These are phyloP conservation scores for Raja brachyura DNA, from an alignment of 2,113 vertebrate species.

Conservation along the genomic window DNA sequence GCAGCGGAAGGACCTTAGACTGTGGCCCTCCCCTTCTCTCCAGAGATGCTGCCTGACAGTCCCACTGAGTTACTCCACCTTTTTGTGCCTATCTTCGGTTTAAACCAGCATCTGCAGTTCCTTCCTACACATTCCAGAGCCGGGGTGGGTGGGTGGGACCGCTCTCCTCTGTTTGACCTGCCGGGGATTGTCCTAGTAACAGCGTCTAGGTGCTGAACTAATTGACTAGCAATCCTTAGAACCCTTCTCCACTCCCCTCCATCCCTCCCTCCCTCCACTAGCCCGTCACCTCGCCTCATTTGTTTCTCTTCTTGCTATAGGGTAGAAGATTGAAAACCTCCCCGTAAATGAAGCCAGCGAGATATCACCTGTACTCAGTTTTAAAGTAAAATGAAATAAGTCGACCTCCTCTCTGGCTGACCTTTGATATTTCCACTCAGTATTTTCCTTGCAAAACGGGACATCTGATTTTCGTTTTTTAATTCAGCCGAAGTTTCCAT, in stretches of 20 bases:
- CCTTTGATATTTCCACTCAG: not conserved
- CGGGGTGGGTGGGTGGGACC: constrained; percentile 61
- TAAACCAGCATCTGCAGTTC: no score
- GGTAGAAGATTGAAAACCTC: not conserved
- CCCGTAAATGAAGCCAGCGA: not conserved
- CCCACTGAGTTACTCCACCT: no score
- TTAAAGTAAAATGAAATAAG: not conserved
- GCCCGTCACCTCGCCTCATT: not conserved
- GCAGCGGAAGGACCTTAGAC: no score
- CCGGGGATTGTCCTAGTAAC: constrained; percentile 56
- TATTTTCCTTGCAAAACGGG: not conserved
- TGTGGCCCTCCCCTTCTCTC: no score
- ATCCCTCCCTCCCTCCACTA: constrained; percentile 35
- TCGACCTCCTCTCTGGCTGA: not conserved
- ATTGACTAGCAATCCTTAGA: constrained; percentile 9
- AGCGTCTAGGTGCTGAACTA: constrained; percentile 38
- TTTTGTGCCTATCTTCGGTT: no score
- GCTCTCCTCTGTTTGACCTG: constrained; percentile 58
- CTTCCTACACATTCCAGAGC: constrained; percentile 49
- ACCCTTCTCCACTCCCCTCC: constrained; percentile 21
- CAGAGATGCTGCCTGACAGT: no score
- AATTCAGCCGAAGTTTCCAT: constrained; percentile 99
- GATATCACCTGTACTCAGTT: constrained; percentile 8
- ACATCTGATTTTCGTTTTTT: constrained; percentile 67
- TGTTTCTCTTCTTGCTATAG: constrained; percentile 33